A percentile compares a stretch with the other conserved stretches of the same genome.
phyloP scores from a whole-genome alignment of 2,797 vertebrate species.

The Cetoscarus ocellatus region DNA sequence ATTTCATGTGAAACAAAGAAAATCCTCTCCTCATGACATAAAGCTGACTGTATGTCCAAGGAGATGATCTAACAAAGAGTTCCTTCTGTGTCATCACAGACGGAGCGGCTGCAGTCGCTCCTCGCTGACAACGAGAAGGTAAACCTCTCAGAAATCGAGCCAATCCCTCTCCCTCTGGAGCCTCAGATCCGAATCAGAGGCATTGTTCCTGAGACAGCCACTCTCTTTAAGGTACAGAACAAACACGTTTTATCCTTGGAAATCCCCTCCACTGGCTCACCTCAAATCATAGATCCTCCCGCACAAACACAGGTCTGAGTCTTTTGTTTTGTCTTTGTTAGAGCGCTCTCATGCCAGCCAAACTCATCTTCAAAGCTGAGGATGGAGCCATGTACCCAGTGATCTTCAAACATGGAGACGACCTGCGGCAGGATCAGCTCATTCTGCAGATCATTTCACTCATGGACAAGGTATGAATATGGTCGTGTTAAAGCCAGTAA shows the following conservation, averaged over 20 bases:
- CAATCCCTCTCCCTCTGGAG: constrained; percentile 96
- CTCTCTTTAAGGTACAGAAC: constrained; percentile 92
- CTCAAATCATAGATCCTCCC: neutral
- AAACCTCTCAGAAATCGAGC: constrained; percentile 95
- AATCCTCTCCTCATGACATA: too few species aligned
- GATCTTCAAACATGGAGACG: constrained; percentile 98
- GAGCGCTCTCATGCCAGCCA: constrained; percentile 98
- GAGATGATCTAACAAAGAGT: too few species aligned
- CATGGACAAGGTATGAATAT: constrained; percentile 93
- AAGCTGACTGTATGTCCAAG: too few species aligned
- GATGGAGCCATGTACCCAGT: constrained; percentile 95
- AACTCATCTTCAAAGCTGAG: constrained; percentile 96
- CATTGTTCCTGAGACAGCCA: constrained; percentile 96
- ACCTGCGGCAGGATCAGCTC: constrained; percentile 97
- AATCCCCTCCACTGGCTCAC: neutral
- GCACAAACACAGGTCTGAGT: too few species aligned
- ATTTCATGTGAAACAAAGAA: too few species aligned
- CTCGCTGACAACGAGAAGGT: constrained; percentile 98
- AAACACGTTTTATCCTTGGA: neutral
- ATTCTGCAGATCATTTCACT: constrained; percentile 99
- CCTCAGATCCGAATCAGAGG: constrained; percentile 95
- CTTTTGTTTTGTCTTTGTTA: constrained; percentile 55
- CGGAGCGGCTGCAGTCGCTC: constrained; percentile 94
- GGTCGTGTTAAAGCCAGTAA: too few species aligned
- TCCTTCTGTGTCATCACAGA: constrained; percentile 77